These are phyloP conservation scores for Dione vanillae DNA, from an alignment of 2,888 invertebrate species.

Conservation along the genomic window DNA sequence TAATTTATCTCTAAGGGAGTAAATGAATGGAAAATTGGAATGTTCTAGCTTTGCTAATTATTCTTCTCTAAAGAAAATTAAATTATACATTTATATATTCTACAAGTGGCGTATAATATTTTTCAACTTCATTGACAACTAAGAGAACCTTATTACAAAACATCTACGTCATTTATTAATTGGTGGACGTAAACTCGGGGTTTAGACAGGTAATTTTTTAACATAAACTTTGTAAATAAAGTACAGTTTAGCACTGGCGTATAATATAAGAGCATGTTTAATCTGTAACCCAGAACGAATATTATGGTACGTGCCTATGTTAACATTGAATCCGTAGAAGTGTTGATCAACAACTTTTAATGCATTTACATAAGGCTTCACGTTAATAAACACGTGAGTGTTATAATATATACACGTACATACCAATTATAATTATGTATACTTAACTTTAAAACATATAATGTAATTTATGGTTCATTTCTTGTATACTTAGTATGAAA, in stretches of 20 bases:
- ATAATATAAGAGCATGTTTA: background rate
- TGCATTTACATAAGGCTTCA: constrained; percentile 21
- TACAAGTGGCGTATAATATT: no score
- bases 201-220: no score
- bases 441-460: constrained; percentile 13
- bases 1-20: no score
- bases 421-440: constrained; percentile 15
- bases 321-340: constrained; percentile 29
- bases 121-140: no score
- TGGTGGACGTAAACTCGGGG: no score
- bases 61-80: no score
- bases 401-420: constrained; percentile 17
- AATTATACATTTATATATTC: no score
- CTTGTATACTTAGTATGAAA: background rate
- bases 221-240: no score
- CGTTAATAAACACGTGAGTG: constrained; percentile 11
- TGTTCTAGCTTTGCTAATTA: no score
- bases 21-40: no score
- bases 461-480: background rate
- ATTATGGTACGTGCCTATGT: constrained; percentile 2
- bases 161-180: no score
- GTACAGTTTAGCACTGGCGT: background rate
- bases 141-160: no score
- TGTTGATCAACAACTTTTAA: constrained; percentile 29
- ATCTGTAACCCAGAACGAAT: background rate